A percentile compares a stretch with the other conserved stretches of the same genome.
These are phyloP conservation scores for Heliothis peltigera DNA, from an alignment of 2,888 invertebrate genomes.

Conservation along the genomic window DNA sequence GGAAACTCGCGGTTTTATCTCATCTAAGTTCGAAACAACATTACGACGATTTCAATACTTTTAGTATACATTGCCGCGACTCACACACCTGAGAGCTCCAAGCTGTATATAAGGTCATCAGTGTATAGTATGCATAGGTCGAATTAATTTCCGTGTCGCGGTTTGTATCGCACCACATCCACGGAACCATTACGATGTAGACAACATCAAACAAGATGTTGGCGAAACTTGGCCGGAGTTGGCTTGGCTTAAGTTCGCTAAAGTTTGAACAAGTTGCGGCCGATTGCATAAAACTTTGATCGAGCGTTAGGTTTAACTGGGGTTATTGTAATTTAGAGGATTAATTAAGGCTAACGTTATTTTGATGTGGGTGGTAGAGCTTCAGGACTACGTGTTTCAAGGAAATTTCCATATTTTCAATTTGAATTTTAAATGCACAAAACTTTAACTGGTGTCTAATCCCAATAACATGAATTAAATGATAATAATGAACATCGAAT, in stretches of 20 bases:
- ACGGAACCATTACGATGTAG: slow-evolving; percentile 68
- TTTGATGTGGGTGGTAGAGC: slow-evolving; percentile 33
- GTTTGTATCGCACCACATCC: slow-evolving; percentile 64
- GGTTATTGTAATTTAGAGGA: slow-evolving; percentile 60
- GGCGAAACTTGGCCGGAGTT: slow-evolving; percentile 53
- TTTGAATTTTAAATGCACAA: too few species aligned
- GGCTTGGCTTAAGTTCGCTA: slow-evolving; percentile 31
- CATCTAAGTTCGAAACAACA: slow-evolving; percentile 40
- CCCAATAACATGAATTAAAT: too few species aligned
- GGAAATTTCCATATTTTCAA: background rate
- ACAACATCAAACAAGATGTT: slow-evolving; percentile 67
- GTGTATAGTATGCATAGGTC: slow-evolving; percentile 49
- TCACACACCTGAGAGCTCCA: slow-evolving; percentile 6
- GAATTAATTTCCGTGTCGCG: slow-evolving; percentile 73
- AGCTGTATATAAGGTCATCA: slow-evolving; percentile 34
- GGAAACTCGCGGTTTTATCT: slow-evolving; percentile 45
- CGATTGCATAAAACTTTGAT: slow-evolving; percentile 67
- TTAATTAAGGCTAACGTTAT: slow-evolving; percentile 52
- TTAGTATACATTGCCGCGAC: slow-evolving; percentile 37
- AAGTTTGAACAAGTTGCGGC: slow-evolving; percentile 60
- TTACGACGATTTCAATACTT: slow-evolving; percentile 43
- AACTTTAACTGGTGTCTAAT: too few species aligned
- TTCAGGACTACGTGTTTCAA: slow-evolving; percentile 12
- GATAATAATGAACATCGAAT: too few species aligned
- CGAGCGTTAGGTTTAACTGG: slow-evolving; percentile 61